Evolutionary conservation across 1,140 invertebrate genomes (phyloP), one percentile per base, ranked within the genome.

Genomic region (Cotesia typhae): DNA sequence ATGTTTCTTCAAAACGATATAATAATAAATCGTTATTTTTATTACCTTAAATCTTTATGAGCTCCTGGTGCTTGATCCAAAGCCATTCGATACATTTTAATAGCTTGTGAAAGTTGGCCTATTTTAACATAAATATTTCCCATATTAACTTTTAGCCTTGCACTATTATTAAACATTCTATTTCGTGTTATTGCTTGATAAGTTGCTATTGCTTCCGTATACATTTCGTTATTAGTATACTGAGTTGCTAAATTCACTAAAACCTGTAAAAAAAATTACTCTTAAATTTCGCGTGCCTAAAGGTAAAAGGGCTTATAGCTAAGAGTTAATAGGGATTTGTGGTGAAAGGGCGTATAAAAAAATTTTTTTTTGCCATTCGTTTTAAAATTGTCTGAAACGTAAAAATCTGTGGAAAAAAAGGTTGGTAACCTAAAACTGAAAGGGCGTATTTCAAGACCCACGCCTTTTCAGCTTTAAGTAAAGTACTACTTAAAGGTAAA

Each of bases 31-130:
- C 5, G 5, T 55, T 5, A 55, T 55, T 55, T 55, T 20, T 17
- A 12, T 66, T 87, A 96, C 95, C 95, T 94, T 73, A 95, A 84
- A 87, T 96, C 93, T 83, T 96, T 98, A 80, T 98, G 94, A 28
- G 93, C 94, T 51, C 94, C 94, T 1, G 95, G 94, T 4, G 98
- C 94, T 87, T 98, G 97, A 87, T 99, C 97, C 53, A 98, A 88
- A 9, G 97, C 96, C 96, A 98, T 98, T 78, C 96, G 90, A 82
- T 98, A 99, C 89, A 98, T 94, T 88, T 99, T 99, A 60, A 99
- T 93, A 4, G 98, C 98, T 88, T 98, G 97, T 14, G 93, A 92
- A 79, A 94, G 96, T 80, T 99, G 95, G 38, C 95, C 95, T 89
- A 98, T 94, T 85, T 95, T 94, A 75, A 95, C 96, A 85, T 98